Percentiles rank a stretch among this genome's conserved stretches.
Evolutionary conservation across 2,113 vertebrate species (phyloP).

Genomic region (Pseudonaja textilis): DNA sequence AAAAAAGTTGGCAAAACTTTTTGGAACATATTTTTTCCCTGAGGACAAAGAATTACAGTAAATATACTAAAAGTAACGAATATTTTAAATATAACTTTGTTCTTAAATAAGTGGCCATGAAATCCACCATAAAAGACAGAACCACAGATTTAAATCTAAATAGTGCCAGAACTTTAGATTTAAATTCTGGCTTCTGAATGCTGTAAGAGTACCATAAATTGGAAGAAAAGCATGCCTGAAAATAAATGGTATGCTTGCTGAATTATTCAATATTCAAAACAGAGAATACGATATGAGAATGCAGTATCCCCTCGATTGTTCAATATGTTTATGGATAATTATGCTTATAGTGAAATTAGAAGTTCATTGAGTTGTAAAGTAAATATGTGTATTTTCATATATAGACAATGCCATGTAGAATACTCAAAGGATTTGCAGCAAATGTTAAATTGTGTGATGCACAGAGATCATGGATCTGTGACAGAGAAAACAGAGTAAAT

Average conservation of each 20-base stretch:
- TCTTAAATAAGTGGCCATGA: neutral
- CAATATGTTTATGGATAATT: neutral
- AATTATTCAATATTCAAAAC: neutral
- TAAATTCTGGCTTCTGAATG: neutral
- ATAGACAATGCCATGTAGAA: neutral
- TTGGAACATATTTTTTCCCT: conserved; percentile 48
- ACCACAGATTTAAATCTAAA: neutral
- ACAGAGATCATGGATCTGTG: neutral
- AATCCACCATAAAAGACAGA: neutral
- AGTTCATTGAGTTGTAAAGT: neutral
- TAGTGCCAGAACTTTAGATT: neutral
- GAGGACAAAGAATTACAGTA: conserved; percentile 38
- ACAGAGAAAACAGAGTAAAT: neutral
- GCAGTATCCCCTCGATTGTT: neutral
- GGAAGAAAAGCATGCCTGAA: neutral
- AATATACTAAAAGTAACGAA: conserved; percentile 33
- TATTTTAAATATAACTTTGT: neutral
- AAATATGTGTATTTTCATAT: neutral
- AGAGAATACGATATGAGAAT: neutral
- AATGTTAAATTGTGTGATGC: neutral
- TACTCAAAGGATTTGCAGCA: neutral
- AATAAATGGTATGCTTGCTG: neutral
- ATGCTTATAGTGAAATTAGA: neutral
- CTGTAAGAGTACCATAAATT: neutral
- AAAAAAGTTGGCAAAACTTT: conserved; percentile 48